phyloP scores from a whole-genome alignment of 2,888 invertebrate species.

The Ectemnius lituratus region DNA sequence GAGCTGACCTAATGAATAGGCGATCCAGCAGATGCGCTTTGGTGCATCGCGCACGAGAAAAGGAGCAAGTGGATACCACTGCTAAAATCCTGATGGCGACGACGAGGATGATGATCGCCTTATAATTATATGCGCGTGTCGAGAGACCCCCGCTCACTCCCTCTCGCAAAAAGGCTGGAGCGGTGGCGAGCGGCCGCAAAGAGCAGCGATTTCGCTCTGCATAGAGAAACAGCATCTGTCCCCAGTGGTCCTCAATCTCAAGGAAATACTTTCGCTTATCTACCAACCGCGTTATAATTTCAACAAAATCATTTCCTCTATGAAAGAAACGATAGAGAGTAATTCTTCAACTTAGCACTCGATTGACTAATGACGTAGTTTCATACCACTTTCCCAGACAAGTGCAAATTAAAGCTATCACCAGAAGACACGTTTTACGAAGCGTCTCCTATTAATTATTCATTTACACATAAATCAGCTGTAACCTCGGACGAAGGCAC shows the following conservation, averaged over 20 bases:
- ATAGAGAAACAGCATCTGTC: slow-evolving; percentile 64
- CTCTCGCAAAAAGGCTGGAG: slow-evolving; percentile 30
- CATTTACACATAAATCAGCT: neutral
- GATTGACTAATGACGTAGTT: neutral
- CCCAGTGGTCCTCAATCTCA: slow-evolving; percentile 56
- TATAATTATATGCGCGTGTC: slow-evolving; percentile 61
- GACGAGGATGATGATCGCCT: slow-evolving; percentile 59
- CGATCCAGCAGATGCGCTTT: slow-evolving; percentile 43
- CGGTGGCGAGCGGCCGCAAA: slow-evolving; percentile 46
- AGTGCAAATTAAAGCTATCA: neutral
- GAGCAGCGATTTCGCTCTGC: slow-evolving; percentile 58
- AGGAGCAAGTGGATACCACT: slow-evolving; percentile 6
- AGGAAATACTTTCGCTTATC: neutral
- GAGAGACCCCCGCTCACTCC: slow-evolving; percentile 35
- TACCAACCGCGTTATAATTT: neutral
- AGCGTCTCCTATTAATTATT: neutral
- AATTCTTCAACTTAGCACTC: neutral
- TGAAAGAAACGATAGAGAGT: neutral
- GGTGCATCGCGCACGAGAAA: slow-evolving; percentile 4
- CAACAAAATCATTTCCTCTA: neutral
- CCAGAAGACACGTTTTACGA: neutral
- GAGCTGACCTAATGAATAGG: slow-evolving; percentile 46
- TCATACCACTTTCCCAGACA: neutral
- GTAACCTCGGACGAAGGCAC: too few species aligned
- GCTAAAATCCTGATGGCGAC: slow-evolving; percentile 43